A percentile compares a stretch with the other conserved stretches of the same genome.
phyloP scores from a whole-genome alignment of 2,888 invertebrate genomes.

The Eretmocerus hayati region DNA sequence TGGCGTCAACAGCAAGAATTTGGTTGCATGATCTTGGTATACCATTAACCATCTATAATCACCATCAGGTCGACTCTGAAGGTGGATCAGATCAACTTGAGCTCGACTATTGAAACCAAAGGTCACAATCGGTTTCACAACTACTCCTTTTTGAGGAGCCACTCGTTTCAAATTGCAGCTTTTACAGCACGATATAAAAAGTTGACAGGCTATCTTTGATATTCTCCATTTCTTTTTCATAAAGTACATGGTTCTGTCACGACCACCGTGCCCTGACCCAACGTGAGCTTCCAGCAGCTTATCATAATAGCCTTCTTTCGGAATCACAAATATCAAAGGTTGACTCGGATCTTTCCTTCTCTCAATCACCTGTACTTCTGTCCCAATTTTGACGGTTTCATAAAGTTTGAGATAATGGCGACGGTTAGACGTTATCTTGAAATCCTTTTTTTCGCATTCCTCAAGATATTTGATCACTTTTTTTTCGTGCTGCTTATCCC shows the following conservation, averaged over 20 bases:
- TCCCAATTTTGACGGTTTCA: no score
- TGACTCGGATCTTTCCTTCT: no score
- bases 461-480: no score
- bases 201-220: conserved; percentile 9
- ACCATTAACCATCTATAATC: conserved; percentile 37
- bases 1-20: conserved; percentile 34
- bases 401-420: no score
- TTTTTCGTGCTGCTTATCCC: no score
- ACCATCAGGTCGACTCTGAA: conserved; percentile 32
- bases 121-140: conserved; percentile 30
- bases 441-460: no score
- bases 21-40: conserved; percentile 38
- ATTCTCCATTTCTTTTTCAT: conserved; percentile 18
- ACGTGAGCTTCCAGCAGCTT: conserved; percentile 14
- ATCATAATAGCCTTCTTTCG: conserved; percentile 13
- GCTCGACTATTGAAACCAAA: conserved; percentile 32
- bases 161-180: conserved; percentile 21
- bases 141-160: conserved; percentile 23
- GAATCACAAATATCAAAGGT: conserved; percentile 9
- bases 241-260: conserved; percentile 23
- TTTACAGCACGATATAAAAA: conserved; percentile 19
- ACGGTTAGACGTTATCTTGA: no score
- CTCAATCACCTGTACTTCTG: no score
- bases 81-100: conserved; percentile 35
- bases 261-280: conserved; percentile 20